A percentile compares a stretch with the other conserved stretches of the same genome.
These are phyloP conservation scores for Drosophila triauraria DNA, from an alignment of 1,140 invertebrate genomes.

Conservation along the genomic window DNA sequence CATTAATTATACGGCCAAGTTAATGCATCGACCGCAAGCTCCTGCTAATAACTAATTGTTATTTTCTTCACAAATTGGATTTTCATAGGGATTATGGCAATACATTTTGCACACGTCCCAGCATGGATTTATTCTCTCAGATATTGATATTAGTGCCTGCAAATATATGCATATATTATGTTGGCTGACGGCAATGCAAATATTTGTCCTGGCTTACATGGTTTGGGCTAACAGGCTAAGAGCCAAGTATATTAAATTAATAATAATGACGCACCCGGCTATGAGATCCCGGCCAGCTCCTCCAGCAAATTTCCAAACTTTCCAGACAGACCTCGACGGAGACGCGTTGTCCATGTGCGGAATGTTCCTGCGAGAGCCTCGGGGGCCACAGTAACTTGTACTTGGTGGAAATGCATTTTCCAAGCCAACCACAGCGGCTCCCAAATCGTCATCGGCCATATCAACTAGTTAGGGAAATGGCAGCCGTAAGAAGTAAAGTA, in stretches of 20 bases:
- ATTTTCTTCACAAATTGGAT: constrained; percentile 80
- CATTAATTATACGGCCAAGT: constrained; percentile 65
- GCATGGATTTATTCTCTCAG: constrained; percentile 12
- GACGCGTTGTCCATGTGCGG: constrained; percentile 12
- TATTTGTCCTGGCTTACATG: constrained; percentile 12
- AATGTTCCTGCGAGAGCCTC: constrained; percentile 12
- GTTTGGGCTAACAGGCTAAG: constrained; percentile 20
- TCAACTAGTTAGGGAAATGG: constrained; percentile 50
- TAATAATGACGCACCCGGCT: constrained; percentile 33
- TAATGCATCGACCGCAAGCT: constrained; percentile 65
- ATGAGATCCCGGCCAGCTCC: constrained; percentile 14
- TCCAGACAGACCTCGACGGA: constrained; percentile 22
- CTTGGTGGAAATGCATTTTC: constrained; percentile 29
- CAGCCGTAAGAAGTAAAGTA: constrained; percentile 1
- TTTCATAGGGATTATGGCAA: constrained; percentile 63
- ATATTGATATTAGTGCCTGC: constrained; percentile 47
- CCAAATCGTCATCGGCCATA: constrained; percentile 31
- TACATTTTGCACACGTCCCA: constrained; percentile 30
- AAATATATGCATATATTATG: background rate
- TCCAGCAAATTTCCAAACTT: constrained; percentile 19
- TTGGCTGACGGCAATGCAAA: constrained; percentile 1
- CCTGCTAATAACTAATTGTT: constrained; percentile 70
- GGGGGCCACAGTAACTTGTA: constrained; percentile 17
- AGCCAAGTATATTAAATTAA: constrained; percentile 39
- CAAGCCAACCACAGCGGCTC: constrained; percentile 17